These are phyloP conservation scores for Kryptopterus vitreolus DNA, from an alignment of 2,797 vertebrate species.

Conservation along the genomic window DNA sequence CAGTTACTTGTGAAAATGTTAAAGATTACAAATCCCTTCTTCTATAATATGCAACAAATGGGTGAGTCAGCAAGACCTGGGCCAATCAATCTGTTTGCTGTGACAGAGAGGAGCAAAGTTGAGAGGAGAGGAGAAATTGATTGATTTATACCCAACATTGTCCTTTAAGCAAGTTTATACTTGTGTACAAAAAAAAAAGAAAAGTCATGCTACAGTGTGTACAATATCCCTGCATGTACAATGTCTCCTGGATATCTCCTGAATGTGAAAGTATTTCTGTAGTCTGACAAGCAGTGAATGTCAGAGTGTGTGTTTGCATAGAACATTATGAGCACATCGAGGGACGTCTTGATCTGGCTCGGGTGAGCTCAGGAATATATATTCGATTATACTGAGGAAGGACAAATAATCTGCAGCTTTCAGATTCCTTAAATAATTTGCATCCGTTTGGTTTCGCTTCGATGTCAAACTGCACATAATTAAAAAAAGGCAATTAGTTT, in stretches of 20 bases:
- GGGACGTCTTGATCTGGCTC: neutral
- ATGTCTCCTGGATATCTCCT: neutral
- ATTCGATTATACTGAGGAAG: neutral
- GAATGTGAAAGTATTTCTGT: neutral
- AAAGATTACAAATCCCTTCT: no score
- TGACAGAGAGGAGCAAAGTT: constrained; percentile 24
- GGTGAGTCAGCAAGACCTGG: constrained; percentile 71
- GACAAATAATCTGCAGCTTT: neutral
- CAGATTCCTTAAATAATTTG: neutral
- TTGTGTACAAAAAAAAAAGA: neutral
- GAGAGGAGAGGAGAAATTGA: constrained; percentile 23
- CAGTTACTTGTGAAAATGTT: no score
- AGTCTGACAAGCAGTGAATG: no score
- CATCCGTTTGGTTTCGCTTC: neutral
- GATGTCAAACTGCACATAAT: neutral
- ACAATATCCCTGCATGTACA: constrained; percentile 14
- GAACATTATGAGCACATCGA: neutral
- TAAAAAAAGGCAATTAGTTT: neutral
- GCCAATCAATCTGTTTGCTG: constrained; percentile 48
- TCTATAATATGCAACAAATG: constrained; percentile 57
- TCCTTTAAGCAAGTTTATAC: constrained; percentile 24
- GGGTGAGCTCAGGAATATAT: neutral
- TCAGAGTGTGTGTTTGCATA: constrained; percentile 5
- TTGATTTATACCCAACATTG: constrained; percentile 47
- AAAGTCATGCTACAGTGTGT: constrained; percentile 6